phyloP scores from a whole-genome alignment of 2,113 vertebrate genomes.

The Camelus bactrianus region DNA sequence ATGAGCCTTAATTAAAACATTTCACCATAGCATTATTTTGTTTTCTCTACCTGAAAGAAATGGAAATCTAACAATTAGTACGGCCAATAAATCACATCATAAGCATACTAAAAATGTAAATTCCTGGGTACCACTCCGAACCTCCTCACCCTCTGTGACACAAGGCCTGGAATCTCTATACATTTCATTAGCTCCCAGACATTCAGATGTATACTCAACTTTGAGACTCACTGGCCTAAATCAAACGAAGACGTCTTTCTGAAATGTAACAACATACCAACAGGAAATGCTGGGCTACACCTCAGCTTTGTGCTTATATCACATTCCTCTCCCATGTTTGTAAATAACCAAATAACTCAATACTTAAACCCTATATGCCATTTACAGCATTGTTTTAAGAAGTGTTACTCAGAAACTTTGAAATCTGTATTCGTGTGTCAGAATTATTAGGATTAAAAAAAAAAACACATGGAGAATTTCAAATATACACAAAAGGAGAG shows the following conservation, averaged over 20 bases:
- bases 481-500: background rate
- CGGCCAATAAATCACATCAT: background rate
- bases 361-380: background rate
- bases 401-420: constrained; percentile 21
- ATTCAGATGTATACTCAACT: background rate
- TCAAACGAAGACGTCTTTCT: background rate
- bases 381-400: constrained; percentile 13
- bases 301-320: background rate
- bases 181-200: background rate
- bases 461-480: background rate
- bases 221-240: background rate
- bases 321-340: background rate
- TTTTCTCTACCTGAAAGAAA: background rate
- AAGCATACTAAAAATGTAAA: background rate
- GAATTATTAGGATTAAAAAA: background rate
- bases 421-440: constrained; percentile 7
- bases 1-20: constrained; percentile 60
- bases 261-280: background rate
- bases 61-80: background rate
- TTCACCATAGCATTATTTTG: background rate
- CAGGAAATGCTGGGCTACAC: background rate
- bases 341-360: background rate
- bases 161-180: background rate
- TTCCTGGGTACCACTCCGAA: background rate
- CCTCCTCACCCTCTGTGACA: background rate